phyloP scores from a whole-genome alignment of 2,113 vertebrate genomes.

The Todiramphus saurophagus region DNA sequence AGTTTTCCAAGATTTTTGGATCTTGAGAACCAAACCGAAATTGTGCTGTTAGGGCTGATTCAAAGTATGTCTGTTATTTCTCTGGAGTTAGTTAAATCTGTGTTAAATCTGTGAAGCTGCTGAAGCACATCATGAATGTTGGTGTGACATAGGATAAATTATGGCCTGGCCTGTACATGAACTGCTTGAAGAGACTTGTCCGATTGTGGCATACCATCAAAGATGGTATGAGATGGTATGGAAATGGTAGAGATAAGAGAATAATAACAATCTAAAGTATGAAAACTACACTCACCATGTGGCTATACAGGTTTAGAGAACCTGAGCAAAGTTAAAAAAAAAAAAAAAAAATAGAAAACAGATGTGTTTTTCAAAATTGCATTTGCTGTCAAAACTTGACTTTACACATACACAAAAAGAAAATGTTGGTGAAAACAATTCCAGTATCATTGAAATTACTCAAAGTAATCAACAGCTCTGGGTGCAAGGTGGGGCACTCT shows the following conservation, averaged over 20 bases:
- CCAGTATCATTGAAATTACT: background rate
- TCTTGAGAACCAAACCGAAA: background rate
- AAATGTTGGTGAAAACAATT: background rate
- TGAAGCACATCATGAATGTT: background rate
- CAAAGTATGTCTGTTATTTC: background rate
- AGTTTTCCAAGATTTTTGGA: background rate
- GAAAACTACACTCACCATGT: background rate
- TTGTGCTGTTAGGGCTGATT: background rate
- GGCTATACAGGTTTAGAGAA: background rate
- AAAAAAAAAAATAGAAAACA: background rate
- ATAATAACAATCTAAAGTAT: background rate
- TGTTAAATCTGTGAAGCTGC: background rate
- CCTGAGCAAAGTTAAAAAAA: background rate
- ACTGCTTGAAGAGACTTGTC: background rate
- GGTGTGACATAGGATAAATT: background rate
- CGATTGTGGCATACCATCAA: background rate
- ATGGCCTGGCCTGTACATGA: background rate
- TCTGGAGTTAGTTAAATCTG: background rate
- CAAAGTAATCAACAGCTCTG: background rate
- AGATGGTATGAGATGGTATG: background rate
- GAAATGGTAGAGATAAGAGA: background rate
- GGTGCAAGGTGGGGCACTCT: background rate
- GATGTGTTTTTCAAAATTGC: background rate
- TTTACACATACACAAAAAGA: background rate
- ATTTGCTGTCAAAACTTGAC: background rate